phyloP scores from a whole-genome alignment of 2,113 vertebrate species.

The Campylomormyrus numenius region DNA sequence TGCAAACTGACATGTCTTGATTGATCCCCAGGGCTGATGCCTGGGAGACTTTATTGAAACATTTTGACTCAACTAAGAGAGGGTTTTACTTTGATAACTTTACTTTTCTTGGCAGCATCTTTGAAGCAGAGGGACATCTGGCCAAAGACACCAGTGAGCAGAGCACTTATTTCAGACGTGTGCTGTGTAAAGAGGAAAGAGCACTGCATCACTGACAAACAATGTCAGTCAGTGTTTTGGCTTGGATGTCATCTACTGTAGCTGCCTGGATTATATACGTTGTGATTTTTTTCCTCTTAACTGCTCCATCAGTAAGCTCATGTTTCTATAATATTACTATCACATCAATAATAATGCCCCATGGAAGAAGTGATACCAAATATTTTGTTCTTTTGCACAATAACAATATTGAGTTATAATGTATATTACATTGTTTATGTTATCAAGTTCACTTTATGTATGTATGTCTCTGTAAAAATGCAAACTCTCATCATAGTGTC shows the following conservation, averaged over 20 bases:
- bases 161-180: background rate
- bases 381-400: background rate
- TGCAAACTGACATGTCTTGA: slow-evolving; percentile 12
- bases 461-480: background rate
- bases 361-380: background rate
- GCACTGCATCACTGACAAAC: slow-evolving; percentile 15
- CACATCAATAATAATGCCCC: background rate
- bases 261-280: background rate
- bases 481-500: background rate
- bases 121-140: slow-evolving; percentile 17
- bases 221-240: background rate
- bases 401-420: background rate
- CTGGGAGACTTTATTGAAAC: slow-evolving; percentile 2
- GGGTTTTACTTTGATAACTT: slow-evolving; percentile 1
- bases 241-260: background rate
- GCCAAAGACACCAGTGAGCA: background rate
- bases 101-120: slow-evolving; percentile 6
- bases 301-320: background rate
- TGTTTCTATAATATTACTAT: background rate
- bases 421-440: background rate
- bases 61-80: background rate
- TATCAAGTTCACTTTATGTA: background rate
- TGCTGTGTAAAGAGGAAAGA: background rate
- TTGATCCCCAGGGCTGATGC: background rate
- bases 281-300: background rate